Evolutionary conservation across 2,113 vertebrate genomes (phyloP).

Genomic region (Herpetotheres cachinnans): DNA sequence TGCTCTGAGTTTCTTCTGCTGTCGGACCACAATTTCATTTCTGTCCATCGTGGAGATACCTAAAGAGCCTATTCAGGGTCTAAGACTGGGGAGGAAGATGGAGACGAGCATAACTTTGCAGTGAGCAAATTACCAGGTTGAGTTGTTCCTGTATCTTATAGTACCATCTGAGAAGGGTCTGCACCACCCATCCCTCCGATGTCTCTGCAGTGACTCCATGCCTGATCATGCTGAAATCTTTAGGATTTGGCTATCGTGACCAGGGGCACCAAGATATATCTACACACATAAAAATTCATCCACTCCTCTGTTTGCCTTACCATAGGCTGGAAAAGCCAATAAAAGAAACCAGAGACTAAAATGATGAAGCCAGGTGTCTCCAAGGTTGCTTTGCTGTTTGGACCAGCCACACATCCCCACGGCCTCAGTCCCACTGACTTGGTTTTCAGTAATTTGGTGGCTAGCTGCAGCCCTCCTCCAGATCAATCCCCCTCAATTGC

Average conservation of each 20-base stretch:
- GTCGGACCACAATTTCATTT: not conserved
- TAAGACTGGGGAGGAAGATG: not conserved
- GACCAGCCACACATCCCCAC: too few relatives aligned
- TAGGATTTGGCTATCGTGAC: not conserved
- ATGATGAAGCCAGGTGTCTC: not conserved
- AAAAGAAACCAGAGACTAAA: not conserved
- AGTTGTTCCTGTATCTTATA: not conserved
- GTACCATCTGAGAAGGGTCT: not conserved
- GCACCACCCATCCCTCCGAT: not conserved
- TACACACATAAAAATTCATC: not conserved
- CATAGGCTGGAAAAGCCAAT: not conserved
- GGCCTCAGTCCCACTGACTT: not conserved
- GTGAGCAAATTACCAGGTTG: not conserved
- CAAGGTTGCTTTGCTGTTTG: not conserved
- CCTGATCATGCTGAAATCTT: not conserved
- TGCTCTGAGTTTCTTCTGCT: not conserved
- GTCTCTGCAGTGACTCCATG: not conserved
- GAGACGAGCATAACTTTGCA: not conserved
- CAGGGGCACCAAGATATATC: not conserved
- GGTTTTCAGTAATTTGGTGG: not conserved
- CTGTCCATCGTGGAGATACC: not conserved
- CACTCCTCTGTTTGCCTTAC: not conserved
- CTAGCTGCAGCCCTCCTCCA: not conserved
- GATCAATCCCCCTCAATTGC: slow-evolving; percentile 45
- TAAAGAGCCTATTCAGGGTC: not conserved